Conservation (phyloP, 2,888 invertebrate species). For the Philonicus albiceps region DNA sequence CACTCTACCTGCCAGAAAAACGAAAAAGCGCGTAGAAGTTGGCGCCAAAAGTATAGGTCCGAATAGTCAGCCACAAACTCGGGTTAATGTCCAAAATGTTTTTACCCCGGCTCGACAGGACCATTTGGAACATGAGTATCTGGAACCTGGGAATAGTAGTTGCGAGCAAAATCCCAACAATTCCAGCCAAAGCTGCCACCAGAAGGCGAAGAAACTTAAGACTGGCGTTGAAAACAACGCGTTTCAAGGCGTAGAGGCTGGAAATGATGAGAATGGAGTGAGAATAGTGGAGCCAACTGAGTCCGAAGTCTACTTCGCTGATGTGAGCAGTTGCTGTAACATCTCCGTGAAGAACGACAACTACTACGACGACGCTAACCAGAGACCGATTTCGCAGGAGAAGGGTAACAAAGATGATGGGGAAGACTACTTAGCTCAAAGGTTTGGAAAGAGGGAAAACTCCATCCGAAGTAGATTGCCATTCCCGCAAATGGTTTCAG, state of each 20-base stretch:
- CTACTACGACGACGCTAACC: slow-evolving; percentile 60
- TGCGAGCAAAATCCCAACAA: slow-evolving; percentile 51
- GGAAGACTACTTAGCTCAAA: slow-evolving; percentile 68
- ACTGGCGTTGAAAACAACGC: slow-evolving; percentile 79
- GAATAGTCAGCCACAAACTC: slow-evolving; percentile 53
- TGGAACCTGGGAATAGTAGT: slow-evolving; percentile 57
- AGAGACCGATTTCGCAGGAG: slow-evolving; percentile 47
- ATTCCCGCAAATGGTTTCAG: slow-evolving; percentile 64
- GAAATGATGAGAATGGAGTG: slow-evolving; percentile 51
- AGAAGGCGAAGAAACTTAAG: slow-evolving; percentile 52
- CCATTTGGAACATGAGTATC: slow-evolving; percentile 54
- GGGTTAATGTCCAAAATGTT: slow-evolving; percentile 65
- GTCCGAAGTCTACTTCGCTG: slow-evolving; percentile 86
- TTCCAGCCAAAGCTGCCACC: slow-evolving; percentile 52
- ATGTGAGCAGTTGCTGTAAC: slow-evolving; percentile 85
- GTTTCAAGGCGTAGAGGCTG: slow-evolving; percentile 74
- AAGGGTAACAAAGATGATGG: slow-evolving; percentile 56
- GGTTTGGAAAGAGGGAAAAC: slow-evolving; percentile 68
- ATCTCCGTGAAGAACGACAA: slow-evolving; percentile 70
- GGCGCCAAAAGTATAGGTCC: slow-evolving; percentile 63
- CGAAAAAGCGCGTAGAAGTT: slow-evolving; percentile 66
- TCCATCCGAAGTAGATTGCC: slow-evolving; percentile 69
- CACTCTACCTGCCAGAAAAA: slow-evolving; percentile 67
- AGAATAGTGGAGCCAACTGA: slow-evolving; percentile 70
- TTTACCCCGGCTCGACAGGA: slow-evolving; percentile 52